These are phyloP conservation scores for Halictus rubicundus DNA, from an alignment of 1,140 invertebrate species.

Conservation along the genomic window DNA sequence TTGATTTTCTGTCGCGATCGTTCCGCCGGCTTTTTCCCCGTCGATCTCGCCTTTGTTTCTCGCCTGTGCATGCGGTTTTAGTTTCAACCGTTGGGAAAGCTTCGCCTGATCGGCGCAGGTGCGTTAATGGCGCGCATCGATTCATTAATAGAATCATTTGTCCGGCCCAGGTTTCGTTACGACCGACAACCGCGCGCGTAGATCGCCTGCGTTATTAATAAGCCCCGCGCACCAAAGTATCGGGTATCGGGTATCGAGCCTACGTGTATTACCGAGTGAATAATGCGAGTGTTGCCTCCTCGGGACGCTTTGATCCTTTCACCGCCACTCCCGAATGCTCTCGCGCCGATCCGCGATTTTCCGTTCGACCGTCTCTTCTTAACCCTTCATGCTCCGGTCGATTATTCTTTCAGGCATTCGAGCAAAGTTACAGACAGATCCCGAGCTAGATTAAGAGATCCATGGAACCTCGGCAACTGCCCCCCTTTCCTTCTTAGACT, in stretches of 20 bases:
- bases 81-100: not conserved
- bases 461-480: too few species aligned
- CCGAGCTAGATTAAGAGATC: too few species aligned
- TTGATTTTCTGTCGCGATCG: slow-evolving; percentile 9
- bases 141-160: slow-evolving; percentile 45
- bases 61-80: not conserved
- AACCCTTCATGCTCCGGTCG: too few species aligned
- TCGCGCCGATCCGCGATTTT: not conserved
- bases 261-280: slow-evolving; percentile 11
- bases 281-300: slow-evolving; percentile 25
- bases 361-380: too few species aligned
- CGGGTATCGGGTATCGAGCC: slow-evolving; percentile 15
- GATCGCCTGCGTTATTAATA: slow-evolving; percentile 28
- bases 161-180: not conserved
- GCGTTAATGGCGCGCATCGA: slow-evolving; percentile 21
- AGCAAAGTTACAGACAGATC: too few species aligned
- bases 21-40: too few species aligned
- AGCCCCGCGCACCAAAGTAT: slow-evolving; percentile 24
- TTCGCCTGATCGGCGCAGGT: not conserved
- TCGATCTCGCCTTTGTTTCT: too few species aligned
- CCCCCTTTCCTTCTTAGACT: too few species aligned
- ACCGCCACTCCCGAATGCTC: slow-evolving; percentile 32
- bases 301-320: slow-evolving; percentile 39
- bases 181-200: not conserved
- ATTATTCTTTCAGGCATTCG: too few species aligned